Base-by-base conservation (phyloP, 2,888 invertebrate species). In the Serripes groenlandicus region DNA sequence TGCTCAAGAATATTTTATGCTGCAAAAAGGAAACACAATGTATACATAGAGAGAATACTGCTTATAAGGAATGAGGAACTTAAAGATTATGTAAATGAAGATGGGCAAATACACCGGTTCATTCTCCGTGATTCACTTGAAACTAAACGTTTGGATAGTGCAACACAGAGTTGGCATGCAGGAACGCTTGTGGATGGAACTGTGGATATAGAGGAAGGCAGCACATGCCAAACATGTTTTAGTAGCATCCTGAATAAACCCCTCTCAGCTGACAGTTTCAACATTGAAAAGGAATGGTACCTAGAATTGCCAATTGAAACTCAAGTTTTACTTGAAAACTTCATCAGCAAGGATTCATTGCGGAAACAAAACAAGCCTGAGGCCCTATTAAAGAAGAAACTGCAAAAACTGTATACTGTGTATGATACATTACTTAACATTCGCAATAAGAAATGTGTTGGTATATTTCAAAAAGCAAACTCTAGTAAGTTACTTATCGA, bases 401-500 rank as follows among this genome's bases (percentile, higher is more conserved):
- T 83, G 11, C 15, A 73, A 49, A 70, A 70, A 35, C 26, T 84
- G 9, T 78, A 78, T 42, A n/a, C 5, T 37, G 52, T 58, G 2
- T 84, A 77, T 72, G 77, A 84, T 49, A 54, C 11, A 9, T 28
- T 84, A 3, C 49, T 80, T 15, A 77, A 83, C 32, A 54, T 74
- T 18, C 21, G 32, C 7, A 83, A 79, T 35, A 83, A 28, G 52
- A 73, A 83, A 23, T 83, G 52, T 66, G 32, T 71, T 64, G 77
- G 76, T 11, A 35, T 83, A 52, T 74, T 77, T 49, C 83, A 83
- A 64, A 42, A 69, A 52, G n/a, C 32, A 7, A 83, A 80, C 64
- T 42, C 83, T 23, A 62, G 78, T 30, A 71, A 35, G 64, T 49
- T 83, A 23, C 68, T 77, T 28, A 68, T 77, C 26, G 66, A 83